Conservation (phyloP, 2,888 invertebrate genomes). For the Pseudococcus jackbeardsleyi region DNA sequence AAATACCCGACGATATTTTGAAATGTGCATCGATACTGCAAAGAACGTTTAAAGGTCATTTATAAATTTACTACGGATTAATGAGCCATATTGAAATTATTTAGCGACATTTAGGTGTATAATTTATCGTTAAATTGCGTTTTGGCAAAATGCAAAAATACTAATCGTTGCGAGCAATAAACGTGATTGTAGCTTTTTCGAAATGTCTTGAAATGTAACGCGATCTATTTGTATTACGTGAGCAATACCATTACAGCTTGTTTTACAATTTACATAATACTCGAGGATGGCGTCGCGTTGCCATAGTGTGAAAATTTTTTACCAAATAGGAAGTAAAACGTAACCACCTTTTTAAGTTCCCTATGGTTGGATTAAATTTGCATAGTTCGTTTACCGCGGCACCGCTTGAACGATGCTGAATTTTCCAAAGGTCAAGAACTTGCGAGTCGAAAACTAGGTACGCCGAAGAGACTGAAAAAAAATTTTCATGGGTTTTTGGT, state of each 20-base stretch:
- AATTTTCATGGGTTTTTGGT: not conserved
- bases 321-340: not conserved
- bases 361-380: not conserved
- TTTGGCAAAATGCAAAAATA: conserved; percentile 1
- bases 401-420: not conserved
- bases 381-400: conserved; percentile 12
- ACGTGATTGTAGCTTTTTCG: not conserved
- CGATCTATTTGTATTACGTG: conserved; percentile 34
- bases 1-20: not conserved
- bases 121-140: conserved; percentile 48
- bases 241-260: conserved; percentile 6
- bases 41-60: conserved; percentile 27
- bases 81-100: conserved; percentile 51
- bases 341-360: conserved; percentile 11
- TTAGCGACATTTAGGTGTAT: conserved; percentile 46
- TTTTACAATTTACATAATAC: conserved; percentile 25
- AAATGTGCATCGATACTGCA: conserved; percentile 42
- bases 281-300: not conserved
- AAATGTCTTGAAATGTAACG: conserved; percentile 11
- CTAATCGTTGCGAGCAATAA: not conserved
- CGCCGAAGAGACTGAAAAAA: not conserved
- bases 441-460: not conserved
- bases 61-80: conserved; percentile 40
- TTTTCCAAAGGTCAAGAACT: conserved; percentile 30
- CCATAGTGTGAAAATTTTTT: conserved; percentile 1